These are phyloP conservation scores for Alectoris magna DNA, from an alignment of 2,797 vertebrate species.

Conservation along the genomic window DNA sequence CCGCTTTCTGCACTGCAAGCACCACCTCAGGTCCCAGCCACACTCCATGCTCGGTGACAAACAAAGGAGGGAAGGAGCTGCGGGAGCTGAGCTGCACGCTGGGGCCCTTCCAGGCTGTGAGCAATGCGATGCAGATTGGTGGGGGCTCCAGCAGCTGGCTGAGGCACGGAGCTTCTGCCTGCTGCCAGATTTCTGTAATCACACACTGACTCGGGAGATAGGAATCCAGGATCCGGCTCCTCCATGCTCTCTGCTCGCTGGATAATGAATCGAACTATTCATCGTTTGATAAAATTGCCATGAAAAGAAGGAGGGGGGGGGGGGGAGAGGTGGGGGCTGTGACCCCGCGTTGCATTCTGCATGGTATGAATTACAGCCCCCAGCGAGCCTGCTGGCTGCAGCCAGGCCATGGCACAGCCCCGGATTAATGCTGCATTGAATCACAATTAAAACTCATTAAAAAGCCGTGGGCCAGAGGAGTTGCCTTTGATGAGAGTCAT, in stretches of 20 bases:
- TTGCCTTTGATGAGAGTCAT: neutral
- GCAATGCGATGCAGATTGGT: neutral
- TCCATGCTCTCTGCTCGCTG: neutral
- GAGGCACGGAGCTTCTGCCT: neutral
- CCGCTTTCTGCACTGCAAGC: accelerated
- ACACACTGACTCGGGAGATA: constrained; percentile 28
- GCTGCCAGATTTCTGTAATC: constrained; percentile 33
- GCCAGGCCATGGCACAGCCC: neutral
- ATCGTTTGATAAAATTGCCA: constrained; percentile 48
- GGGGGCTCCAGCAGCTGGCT: constrained; percentile 2
- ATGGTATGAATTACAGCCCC: neutral
- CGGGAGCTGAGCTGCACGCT: neutral
- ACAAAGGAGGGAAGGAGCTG: constrained; percentile 55
- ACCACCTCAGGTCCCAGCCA: neutral
- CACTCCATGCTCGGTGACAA: constrained; percentile 1
- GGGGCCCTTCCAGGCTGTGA: neutral
- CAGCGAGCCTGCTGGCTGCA: neutral
- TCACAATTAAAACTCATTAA: constrained; percentile 54
- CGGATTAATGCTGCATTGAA: constrained; percentile 22
- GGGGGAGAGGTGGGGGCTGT: neutral
- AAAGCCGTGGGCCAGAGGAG: neutral
- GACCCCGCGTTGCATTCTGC: neutral
- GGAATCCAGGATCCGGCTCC: constrained; percentile 33
- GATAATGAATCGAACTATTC: constrained; percentile 58
- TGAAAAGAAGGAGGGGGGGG: neutral